phyloP scores from a whole-genome alignment of 2,113 vertebrate species.

The Pomatorhinus ruficollis region DNA sequence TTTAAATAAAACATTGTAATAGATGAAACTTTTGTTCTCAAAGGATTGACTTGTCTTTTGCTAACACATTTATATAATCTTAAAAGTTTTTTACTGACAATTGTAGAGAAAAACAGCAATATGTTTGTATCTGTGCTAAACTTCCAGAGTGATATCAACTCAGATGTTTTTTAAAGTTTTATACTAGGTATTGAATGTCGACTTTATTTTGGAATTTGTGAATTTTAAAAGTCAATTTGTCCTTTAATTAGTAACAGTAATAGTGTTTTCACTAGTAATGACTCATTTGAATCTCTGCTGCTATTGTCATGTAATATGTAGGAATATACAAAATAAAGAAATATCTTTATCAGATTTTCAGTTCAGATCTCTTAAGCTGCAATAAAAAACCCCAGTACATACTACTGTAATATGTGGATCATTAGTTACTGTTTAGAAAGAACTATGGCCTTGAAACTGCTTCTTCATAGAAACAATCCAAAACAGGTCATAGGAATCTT shows the following conservation, averaged over 20 bases:
- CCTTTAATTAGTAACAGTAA: neutral
- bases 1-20: neutral
- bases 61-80: neutral
- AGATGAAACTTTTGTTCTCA: neutral
- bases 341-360: neutral
- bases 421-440: neutral
- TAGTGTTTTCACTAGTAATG: neutral
- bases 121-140: neutral
- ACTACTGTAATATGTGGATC: neutral
- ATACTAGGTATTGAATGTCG: neutral
- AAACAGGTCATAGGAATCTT: neutral
- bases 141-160: neutral
- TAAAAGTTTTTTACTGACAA: neutral
- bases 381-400: neutral
- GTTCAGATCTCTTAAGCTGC: neutral
- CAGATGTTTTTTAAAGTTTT: neutral
- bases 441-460: neutral
- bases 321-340: neutral
- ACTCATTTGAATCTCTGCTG: neutral
- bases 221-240: neutral
- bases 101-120: neutral
- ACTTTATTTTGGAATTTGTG: neutral
- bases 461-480: conserved; percentile 9
- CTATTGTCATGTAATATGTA: neutral
- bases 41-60: neutral